A percentile compares a stretch with the other conserved stretches of the same genome.
Conservation (phyloP, 1,140 invertebrate genomes). For the Lepidurus packardi region DNA sequence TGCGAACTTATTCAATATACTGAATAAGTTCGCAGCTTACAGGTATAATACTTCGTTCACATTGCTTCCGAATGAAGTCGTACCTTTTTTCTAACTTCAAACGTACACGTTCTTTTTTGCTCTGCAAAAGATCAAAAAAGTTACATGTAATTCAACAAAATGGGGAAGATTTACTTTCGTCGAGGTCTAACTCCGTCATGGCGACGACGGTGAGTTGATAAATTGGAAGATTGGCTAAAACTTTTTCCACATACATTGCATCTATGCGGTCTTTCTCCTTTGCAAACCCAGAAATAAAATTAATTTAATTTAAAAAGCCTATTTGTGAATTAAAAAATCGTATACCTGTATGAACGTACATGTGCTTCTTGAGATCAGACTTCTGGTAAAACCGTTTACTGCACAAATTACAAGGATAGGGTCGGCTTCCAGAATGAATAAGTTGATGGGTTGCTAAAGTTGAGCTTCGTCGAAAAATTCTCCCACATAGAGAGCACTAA, state of each 20-base stretch:
- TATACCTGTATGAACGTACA: constrained; percentile 32
- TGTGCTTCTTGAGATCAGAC: constrained; percentile 33
- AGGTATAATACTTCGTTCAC: too few species aligned
- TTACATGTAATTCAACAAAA: too few species aligned
- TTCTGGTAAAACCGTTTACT: constrained; percentile 32
- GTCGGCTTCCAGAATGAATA: constrained; percentile 31
- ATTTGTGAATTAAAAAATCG: neutral
- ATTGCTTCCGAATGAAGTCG: too few species aligned
- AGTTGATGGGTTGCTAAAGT: constrained; percentile 30
- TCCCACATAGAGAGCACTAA: constrained; percentile 28
- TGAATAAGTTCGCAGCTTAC: too few species aligned
- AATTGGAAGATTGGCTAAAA: constrained; percentile 33
- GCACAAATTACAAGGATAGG: constrained; percentile 29
- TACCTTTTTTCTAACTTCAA: too few species aligned
- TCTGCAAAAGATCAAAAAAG: too few species aligned
- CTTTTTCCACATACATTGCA: constrained; percentile 27
- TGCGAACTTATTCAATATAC: too few species aligned
- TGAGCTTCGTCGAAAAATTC: constrained; percentile 24
- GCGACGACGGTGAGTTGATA: constrained; percentile 30
- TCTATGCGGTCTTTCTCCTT: constrained; percentile 30
- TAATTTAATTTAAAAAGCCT: constrained; percentile 4
- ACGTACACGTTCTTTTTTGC: too few species aligned
- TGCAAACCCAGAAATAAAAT: neutral
- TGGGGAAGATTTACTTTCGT: neutral
- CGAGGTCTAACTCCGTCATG: constrained; percentile 23